Percentiles rank a stretch among this genome's conserved stretches.
These are phyloP conservation scores for Acrobasis repandana DNA, from an alignment of 2,888 invertebrate genomes.

Conservation along the genomic window DNA sequence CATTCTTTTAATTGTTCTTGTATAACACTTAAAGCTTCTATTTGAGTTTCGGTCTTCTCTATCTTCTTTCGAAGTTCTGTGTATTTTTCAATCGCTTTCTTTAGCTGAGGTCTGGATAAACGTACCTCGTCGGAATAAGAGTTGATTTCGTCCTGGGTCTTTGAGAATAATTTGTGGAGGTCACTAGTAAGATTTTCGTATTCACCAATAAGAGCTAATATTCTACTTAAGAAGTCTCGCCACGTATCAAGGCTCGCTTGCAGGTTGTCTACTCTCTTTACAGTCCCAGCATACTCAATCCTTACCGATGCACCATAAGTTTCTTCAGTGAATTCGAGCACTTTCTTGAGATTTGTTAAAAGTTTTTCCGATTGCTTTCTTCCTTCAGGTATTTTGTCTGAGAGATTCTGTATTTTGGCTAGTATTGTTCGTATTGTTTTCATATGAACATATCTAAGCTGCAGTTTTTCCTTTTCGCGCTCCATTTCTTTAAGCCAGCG, in stretches of 20 bases:
- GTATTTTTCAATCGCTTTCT: conserved; percentile 85
- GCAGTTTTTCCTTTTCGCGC: conserved; percentile 88
- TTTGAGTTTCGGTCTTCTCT: conserved; percentile 81
- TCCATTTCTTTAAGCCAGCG: conserved; percentile 92
- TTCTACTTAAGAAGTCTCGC: conserved; percentile 88
- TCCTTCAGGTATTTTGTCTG: conserved; percentile 87
- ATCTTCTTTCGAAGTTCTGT: conserved; percentile 84
- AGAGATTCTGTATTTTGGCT: conserved; percentile 85
- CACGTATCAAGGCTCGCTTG: conserved; percentile 92
- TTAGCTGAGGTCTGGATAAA: conserved; percentile 84
- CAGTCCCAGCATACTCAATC: conserved; percentile 90
- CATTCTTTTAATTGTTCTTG: conserved; percentile 93
- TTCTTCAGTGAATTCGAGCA: conserved; percentile 89
- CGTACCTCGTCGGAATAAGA: conserved; percentile 81
- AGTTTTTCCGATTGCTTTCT: conserved; percentile 85
- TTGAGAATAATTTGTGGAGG: conserved; percentile 85
- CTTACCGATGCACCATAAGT: conserved; percentile 89
- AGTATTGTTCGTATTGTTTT: conserved; percentile 88
- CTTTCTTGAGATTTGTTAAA: conserved; percentile 84
- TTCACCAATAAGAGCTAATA: conserved; percentile 84
- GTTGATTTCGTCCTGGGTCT: conserved; percentile 84
- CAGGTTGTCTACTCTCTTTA: conserved; percentile 89
- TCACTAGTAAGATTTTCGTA: conserved; percentile 85
- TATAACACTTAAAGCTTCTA: conserved; percentile 88
- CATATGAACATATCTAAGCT: conserved; percentile 91